Conservation (phyloP, 2,797 vertebrate genomes). For the Phylloscopus collybita region DNA sequence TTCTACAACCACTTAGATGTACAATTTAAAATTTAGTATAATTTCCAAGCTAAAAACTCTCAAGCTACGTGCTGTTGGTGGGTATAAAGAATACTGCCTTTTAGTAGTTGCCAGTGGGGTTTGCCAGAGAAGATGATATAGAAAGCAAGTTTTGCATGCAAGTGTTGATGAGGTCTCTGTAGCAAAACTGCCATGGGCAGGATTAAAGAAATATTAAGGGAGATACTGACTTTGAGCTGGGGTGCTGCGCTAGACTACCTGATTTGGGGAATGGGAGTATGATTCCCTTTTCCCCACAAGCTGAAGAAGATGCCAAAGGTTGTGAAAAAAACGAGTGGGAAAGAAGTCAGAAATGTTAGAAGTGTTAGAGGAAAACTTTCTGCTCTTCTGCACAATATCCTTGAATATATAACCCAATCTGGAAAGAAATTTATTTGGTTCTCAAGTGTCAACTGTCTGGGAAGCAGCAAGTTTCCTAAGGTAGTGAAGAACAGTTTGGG, state of each 20-base stretch:
- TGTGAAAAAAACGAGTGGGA: not conserved
- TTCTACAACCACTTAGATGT: not conserved
- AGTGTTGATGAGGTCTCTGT: not conserved
- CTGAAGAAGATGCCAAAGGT: not conserved
- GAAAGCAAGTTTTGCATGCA: not conserved
- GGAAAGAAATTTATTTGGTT: not conserved
- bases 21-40: not conserved
- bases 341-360: not conserved
- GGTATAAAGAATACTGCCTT: not conserved
- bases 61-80: not conserved
- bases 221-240: not conserved
- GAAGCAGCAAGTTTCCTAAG: not conserved
- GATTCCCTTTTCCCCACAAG: not conserved
- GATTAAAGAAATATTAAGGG: not conserved
- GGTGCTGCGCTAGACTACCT: not conserved
- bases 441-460: not conserved
- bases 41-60: not conserved
- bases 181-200: not conserved
- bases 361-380: not conserved
- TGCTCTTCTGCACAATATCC: not conserved
- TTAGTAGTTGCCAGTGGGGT: not conserved
- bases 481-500: not conserved
- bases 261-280: not conserved
- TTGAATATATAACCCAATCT: not conserved
- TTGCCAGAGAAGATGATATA: not conserved